Percentiles rank a stretch among this genome's conserved stretches.
phyloP scores from a whole-genome alignment of 2,888 invertebrate species.

The Macaria liturata region DNA sequence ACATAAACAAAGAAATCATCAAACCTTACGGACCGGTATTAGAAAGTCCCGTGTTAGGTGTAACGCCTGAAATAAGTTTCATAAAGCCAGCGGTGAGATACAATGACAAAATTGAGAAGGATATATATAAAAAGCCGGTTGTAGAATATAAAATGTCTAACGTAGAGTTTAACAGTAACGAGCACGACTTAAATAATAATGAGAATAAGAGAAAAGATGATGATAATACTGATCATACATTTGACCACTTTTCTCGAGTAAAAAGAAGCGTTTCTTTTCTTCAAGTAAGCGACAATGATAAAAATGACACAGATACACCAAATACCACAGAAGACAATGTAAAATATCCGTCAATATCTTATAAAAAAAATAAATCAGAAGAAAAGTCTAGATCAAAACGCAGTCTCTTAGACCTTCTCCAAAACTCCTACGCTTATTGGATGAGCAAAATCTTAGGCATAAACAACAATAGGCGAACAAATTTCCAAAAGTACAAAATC shows the following conservation, averaged over 20 bases:
- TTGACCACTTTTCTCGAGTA: neutral
- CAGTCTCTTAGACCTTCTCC: conserved; percentile 61
- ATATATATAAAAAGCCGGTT: conserved; percentile 27
- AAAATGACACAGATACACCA: no score
- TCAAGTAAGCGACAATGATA: no score
- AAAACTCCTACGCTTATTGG: conserved; percentile 68
- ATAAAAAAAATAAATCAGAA: conserved; percentile 15
- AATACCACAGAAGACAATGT: no score
- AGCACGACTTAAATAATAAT: conserved; percentile 7
- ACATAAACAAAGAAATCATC: neutral
- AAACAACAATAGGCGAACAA: conserved; percentile 49
- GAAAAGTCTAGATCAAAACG: conserved; percentile 56
- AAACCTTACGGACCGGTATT: neutral
- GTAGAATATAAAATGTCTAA: conserved; percentile 32
- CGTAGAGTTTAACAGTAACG: conserved; percentile 26
- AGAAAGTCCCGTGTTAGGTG: conserved; percentile 5
- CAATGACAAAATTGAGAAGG: conserved; percentile 37
- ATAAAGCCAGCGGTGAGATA: conserved; percentile 38
- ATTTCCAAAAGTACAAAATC: conserved; percentile 56
- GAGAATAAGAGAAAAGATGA: conserved; percentile 1
- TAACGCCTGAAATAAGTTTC: conserved; percentile 29
- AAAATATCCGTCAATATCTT: neutral
- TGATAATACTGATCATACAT: neutral
- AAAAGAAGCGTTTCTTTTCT: neutral
- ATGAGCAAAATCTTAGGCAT: conserved; percentile 56